A percentile compares a stretch with the other conserved stretches of the same genome.
Evolutionary conservation across 2,113 vertebrate genomes (phyloP).

Genomic region (Arothron firmamentum): DNA sequence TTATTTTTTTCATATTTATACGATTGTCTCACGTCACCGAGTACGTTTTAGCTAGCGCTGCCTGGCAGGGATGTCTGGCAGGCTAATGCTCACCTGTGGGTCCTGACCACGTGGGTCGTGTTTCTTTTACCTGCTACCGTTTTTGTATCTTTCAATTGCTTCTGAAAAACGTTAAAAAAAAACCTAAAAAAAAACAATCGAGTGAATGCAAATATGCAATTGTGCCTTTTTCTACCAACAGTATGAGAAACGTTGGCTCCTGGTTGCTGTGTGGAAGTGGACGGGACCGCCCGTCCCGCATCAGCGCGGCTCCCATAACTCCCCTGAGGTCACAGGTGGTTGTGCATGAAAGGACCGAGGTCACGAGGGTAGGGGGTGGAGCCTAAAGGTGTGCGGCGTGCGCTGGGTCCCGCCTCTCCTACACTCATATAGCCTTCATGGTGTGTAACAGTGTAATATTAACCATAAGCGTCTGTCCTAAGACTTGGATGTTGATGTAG

Average conservation of each 20-base stretch:
- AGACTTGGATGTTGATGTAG: conserved; percentile 99
- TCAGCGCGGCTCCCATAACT: conserved; percentile 4
- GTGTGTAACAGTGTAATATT: conserved; percentile 93
- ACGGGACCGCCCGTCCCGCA: too few species aligned
- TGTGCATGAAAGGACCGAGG: conserved; percentile 67
- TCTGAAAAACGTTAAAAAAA: conserved; percentile 75
- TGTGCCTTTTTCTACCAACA: conserved; percentile 99
- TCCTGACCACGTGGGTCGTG: conserved; percentile 66
- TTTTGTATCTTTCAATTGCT: conserved; percentile 92
- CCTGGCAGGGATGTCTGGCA: conserved; percentile 21
- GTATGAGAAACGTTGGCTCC: conserved; percentile 83
- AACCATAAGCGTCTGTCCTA: conserved; percentile 98
- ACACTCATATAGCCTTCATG: conserved; percentile 86
- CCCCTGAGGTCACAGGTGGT: conserved; percentile 57
- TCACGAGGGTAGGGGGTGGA: neutral
- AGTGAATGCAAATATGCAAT: conserved; percentile 99
- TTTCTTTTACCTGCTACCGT: conserved; percentile 81
- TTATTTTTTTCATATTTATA: conserved; percentile 15
- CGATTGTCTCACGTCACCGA: conserved; percentile 17
- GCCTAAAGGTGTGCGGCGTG: conserved; percentile 72
- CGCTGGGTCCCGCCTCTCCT: conserved; percentile 75
- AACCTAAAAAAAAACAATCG: conserved; percentile 62
- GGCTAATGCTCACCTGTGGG: conserved; percentile 47
- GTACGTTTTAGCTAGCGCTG: conserved; percentile 62
- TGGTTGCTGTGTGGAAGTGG: too few species aligned